phyloP scores from a whole-genome alignment of 1,140 invertebrate species.

The Harpegnathos saltator region DNA sequence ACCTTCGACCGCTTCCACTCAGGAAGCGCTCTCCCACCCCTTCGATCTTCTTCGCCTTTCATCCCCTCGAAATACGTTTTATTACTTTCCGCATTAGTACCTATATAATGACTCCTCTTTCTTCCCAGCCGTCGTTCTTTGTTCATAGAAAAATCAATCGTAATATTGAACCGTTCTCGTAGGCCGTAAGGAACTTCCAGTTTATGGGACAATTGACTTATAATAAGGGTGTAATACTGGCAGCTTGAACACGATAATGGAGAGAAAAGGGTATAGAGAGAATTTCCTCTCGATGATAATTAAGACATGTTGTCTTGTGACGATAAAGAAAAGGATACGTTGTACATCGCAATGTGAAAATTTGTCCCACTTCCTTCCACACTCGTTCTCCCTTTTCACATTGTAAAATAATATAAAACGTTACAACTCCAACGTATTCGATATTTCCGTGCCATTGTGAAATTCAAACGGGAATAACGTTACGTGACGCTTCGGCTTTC shows the following conservation, averaged over 20 bases:
- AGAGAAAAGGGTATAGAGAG: neutral
- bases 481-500: neutral
- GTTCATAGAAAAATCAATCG: conserved; percentile 37
- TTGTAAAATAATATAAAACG: neutral
- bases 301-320: too few species aligned
- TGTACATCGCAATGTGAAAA: neutral
- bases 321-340: neutral
- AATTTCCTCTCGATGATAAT: neutral
- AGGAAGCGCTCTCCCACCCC: neutral
- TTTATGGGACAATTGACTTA: conserved; percentile 54
- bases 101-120: conserved; percentile 43
- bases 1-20: conserved; percentile 43
- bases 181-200: conserved; percentile 36
- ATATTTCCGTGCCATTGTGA: neutral
- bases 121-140: neutral
- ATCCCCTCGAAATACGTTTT: conserved; percentile 24
- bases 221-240: conserved; percentile 31
- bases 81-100: conserved; percentile 47
- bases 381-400: neutral
- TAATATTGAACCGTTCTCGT: conserved; percentile 34
- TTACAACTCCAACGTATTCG: neutral
- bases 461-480: neutral
- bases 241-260: conserved; percentile 4
- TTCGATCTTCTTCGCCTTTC: conserved; percentile 47
- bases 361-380: neutral